Conservation (phyloP, 2,888 invertebrate species). For the Drosophila setosimentum region DNA sequence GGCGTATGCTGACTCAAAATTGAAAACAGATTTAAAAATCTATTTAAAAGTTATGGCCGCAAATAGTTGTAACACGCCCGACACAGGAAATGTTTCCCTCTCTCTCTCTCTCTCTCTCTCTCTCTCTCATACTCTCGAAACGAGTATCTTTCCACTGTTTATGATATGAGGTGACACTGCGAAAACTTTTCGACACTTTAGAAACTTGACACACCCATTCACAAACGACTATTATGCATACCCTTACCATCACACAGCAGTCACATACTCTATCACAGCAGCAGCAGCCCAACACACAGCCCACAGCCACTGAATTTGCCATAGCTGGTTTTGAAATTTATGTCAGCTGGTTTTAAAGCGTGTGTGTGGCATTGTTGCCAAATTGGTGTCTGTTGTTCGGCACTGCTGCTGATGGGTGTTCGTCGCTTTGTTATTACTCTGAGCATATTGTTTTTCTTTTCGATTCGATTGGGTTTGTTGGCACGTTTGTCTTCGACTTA, state of each 20-base stretch:
- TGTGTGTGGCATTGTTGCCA: conserved; percentile 21
- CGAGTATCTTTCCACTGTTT: conserved; percentile 44
- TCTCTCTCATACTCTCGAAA: not conserved
- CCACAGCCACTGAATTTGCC: conserved; percentile 35
- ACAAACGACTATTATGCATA: conserved; percentile 20
- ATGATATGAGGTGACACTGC: conserved; percentile 64
- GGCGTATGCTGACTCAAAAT: conserved; percentile 30
- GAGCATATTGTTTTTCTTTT: not conserved
- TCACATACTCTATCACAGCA: not conserved
- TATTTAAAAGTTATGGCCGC: conserved; percentile 68
- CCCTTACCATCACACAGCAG: not conserved
- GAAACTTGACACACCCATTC: conserved; percentile 47
- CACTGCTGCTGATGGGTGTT: not conserved
- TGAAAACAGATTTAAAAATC: conserved; percentile 66
- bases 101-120: not conserved
- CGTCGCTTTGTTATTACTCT: not conserved
- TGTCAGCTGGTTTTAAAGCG: conserved; percentile 67
- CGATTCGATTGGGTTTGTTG: not conserved
- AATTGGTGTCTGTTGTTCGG: not conserved
- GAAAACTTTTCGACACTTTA: conserved; percentile 70
- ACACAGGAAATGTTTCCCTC: conserved; percentile 2
- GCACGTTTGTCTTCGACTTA: conserved; percentile 2
- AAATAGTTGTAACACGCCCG: conserved; percentile 54
- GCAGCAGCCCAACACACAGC: not conserved
- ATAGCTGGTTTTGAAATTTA: conserved; percentile 60